These are phyloP conservation scores for Microtus ochrogaster DNA, from an alignment of 2,113 vertebrate species.

Conservation along the genomic window DNA sequence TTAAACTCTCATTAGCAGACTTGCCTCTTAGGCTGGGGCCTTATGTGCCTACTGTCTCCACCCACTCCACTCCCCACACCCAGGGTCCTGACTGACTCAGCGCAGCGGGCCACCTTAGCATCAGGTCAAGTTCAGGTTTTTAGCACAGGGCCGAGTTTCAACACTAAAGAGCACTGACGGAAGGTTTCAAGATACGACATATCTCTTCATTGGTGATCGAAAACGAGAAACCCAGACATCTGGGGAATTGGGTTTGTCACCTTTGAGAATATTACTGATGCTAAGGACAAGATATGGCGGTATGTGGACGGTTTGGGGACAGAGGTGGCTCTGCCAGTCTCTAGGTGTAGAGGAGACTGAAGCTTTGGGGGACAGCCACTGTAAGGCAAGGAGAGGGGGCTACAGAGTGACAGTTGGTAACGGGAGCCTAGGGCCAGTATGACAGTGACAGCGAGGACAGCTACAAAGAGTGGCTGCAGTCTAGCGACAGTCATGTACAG, in stretches of 20 bases:
- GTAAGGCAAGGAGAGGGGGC: slow-evolving; percentile 88
- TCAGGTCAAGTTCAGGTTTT: neutral
- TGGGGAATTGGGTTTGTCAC: neutral
- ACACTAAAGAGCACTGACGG: neutral
- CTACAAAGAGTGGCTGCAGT: no score
- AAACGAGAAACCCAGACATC: neutral
- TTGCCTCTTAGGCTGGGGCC: neutral
- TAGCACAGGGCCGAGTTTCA: neutral
- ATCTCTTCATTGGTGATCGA: neutral
- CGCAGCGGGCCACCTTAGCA: neutral
- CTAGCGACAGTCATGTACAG: no score
- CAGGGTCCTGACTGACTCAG: neutral
- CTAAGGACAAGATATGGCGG: neutral
- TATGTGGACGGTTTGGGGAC: neutral
- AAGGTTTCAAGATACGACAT: neutral
- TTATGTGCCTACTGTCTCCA: neutral
- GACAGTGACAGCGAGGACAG: slow-evolving; percentile 94
- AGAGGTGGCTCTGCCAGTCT: neutral
- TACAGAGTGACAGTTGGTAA: slow-evolving; percentile 91
- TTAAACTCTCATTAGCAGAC: neutral
- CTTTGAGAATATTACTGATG: neutral
- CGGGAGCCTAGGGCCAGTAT: slow-evolving; percentile 88
- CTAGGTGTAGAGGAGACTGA: slow-evolving; percentile 85
- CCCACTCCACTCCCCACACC: no score
- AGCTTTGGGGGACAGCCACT: slow-evolving; percentile 90